These are phyloP conservation scores for Cossypha niveicapilla DNA, from an alignment of 2,797 vertebrate genomes.

Conservation along the genomic window DNA sequence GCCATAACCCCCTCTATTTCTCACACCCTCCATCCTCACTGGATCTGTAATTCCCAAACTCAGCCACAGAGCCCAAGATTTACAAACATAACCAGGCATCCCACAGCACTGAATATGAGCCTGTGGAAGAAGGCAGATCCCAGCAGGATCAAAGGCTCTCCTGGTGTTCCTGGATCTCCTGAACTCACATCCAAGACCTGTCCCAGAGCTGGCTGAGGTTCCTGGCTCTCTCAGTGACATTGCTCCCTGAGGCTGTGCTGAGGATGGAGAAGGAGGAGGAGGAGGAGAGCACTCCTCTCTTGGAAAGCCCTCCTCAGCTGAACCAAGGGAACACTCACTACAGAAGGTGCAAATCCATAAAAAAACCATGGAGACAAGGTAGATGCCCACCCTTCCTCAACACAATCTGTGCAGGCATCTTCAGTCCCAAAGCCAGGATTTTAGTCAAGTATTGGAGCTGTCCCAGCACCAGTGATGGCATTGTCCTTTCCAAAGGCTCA, in stretches of 20 bases:
- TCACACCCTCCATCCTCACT: neutral
- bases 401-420: neutral
- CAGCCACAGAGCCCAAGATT: neutral
- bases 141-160: neutral
- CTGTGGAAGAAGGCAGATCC: neutral
- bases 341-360: neutral
- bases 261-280: neutral
- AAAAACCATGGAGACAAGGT: neutral
- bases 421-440: neutral
- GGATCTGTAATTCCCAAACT: neutral
- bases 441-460: neutral
- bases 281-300: neutral
- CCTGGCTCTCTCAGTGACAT: accelerated
- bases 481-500: neutral
- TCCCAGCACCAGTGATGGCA: neutral
- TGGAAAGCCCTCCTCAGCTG: neutral
- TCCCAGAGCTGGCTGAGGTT: neutral
- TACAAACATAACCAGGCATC: neutral
- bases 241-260: neutral
- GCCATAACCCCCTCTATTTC: neutral
- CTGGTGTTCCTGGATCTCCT: neutral
- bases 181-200: neutral
- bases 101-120: neutral
- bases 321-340: neutral
- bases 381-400: neutral